A percentile compares a stretch with the other conserved stretches of the same genome.
These are phyloP conservation scores for Meteorus sp. DNA, from an alignment of 1,140 invertebrate species.

Conservation along the genomic window DNA sequence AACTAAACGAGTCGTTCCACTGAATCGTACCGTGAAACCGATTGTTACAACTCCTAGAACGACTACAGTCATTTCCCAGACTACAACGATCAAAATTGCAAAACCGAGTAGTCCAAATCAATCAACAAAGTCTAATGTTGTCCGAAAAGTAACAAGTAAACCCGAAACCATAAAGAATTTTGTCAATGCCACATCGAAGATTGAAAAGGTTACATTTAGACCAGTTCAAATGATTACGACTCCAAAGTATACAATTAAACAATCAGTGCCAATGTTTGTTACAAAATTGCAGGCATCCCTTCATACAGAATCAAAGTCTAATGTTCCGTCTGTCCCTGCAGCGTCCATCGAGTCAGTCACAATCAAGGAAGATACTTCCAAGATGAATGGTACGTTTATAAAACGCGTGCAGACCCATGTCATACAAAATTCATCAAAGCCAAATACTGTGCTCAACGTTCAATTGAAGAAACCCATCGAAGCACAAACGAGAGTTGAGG, in stretches of 20 bases:
- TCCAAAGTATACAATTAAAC: slow-evolving; percentile 33
- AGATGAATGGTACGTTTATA: background rate
- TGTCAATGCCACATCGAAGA: slow-evolving; percentile 40
- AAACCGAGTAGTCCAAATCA: slow-evolving; percentile 27
- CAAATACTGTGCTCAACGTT: slow-evolving; percentile 40
- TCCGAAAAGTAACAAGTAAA: slow-evolving; percentile 41
- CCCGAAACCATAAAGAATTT: slow-evolving; percentile 31
- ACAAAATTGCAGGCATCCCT: slow-evolving; percentile 52
- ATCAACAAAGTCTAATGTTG: slow-evolving; percentile 38
- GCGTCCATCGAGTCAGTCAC: background rate
- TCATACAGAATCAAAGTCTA: slow-evolving; percentile 26
- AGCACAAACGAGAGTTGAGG: slow-evolving; percentile 40
- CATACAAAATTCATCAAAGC: slow-evolving; percentile 28
- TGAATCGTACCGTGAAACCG: slow-evolving; percentile 46
- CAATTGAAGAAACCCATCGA: slow-evolving; percentile 45
- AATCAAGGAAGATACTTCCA: background rate
- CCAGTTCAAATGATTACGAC: slow-evolving; percentile 42
- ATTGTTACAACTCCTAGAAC: slow-evolving; percentile 37
- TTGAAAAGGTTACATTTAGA: slow-evolving; percentile 54
- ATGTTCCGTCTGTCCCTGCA: background rate
- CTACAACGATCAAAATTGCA: slow-evolving; percentile 54
- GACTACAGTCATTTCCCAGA: slow-evolving; percentile 29
- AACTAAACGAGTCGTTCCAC: slow-evolving; percentile 26
- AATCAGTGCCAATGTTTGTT: slow-evolving; percentile 45
- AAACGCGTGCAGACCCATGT: background rate